These are phyloP conservation scores for Aldrovandia affinis DNA, from an alignment of 2,797 vertebrate species.

Conservation along the genomic window DNA sequence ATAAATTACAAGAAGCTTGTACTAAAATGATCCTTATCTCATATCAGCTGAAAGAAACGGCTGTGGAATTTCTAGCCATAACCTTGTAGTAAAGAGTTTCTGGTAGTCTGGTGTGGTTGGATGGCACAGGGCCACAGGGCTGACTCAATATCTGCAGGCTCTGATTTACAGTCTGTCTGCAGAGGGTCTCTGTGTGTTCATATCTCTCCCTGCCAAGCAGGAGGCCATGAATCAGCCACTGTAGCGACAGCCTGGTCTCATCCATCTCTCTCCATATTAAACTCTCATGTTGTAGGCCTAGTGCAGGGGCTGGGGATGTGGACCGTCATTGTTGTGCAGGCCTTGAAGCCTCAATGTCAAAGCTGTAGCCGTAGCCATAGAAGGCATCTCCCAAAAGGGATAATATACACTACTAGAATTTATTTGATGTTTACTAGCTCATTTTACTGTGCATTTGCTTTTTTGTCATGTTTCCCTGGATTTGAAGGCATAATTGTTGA, in stretches of 20 bases:
- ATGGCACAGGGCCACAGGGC: not conserved
- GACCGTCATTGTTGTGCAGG: slow-evolving; percentile 16
- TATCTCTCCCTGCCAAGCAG: not conserved
- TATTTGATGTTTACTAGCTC: no score
- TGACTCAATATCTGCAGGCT: not conserved
- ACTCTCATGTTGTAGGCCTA: slow-evolving; percentile 16
- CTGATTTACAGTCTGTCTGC: not conserved
- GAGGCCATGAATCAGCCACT: not conserved
- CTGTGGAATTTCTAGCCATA: not conserved
- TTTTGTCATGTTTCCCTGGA: no score
- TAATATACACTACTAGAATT: no score
- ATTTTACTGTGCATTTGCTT: no score
- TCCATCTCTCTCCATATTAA: slow-evolving; percentile 22
- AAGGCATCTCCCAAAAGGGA: no score
- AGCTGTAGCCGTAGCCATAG: not conserved
- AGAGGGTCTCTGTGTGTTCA: not conserved
- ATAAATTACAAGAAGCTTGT: not conserved
- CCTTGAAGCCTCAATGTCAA: slow-evolving; percentile 24
- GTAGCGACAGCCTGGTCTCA: not conserved
- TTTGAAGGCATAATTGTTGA: no score
- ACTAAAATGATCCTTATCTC: no score
- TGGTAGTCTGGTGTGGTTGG: not conserved
- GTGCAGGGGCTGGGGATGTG: not conserved
- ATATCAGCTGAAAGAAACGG: not conserved
- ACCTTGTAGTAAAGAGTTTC: not conserved